phyloP scores from a whole-genome alignment of 1,140 invertebrate genomes.

The Brachystomella parvula region DNA sequence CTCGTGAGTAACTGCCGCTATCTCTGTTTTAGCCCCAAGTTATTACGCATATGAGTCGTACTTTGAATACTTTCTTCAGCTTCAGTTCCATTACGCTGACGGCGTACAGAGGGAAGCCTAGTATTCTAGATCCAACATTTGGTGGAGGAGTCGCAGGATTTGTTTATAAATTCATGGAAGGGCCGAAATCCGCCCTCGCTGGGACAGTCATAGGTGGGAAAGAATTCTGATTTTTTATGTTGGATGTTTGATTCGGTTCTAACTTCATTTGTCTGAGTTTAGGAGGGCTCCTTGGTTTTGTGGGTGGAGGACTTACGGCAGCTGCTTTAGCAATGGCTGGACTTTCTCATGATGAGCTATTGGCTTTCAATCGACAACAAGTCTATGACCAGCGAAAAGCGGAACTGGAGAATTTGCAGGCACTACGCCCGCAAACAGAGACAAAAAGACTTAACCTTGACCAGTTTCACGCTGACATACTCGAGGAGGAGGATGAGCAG shows the following conservation, averaged over 20 bases:
- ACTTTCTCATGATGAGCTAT: neutral
- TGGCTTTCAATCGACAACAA: neutral
- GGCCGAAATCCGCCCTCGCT: slow-evolving; percentile 54
- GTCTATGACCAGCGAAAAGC: neutral
- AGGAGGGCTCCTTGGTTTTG: slow-evolving; percentile 48
- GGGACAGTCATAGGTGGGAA: slow-evolving; percentile 44
- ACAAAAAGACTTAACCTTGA: neutral
- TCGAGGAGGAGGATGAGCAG: neutral
- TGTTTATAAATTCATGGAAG: slow-evolving; percentile 55
- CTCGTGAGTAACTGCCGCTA: slow-evolving; percentile 46
- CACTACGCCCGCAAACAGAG: neutral
- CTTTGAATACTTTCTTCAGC: no score
- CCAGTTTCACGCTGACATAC: neutral
- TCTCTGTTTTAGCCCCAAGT: slow-evolving; percentile 10
- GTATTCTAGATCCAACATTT: slow-evolving; percentile 55
- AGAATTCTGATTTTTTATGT: neutral
- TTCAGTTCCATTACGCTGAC: no score
- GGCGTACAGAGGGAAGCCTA: slow-evolving; percentile 56
- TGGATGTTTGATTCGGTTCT: neutral
- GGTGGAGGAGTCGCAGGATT: slow-evolving; percentile 56
- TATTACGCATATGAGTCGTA: no score
- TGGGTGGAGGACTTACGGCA: slow-evolving; percentile 45
- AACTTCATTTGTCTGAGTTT: slow-evolving; percentile 36
- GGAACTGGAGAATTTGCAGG: neutral
- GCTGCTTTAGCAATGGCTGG: neutral